Conservation (phyloP, 1,140 invertebrate species). For the Drosophila paulistorum region DNA sequence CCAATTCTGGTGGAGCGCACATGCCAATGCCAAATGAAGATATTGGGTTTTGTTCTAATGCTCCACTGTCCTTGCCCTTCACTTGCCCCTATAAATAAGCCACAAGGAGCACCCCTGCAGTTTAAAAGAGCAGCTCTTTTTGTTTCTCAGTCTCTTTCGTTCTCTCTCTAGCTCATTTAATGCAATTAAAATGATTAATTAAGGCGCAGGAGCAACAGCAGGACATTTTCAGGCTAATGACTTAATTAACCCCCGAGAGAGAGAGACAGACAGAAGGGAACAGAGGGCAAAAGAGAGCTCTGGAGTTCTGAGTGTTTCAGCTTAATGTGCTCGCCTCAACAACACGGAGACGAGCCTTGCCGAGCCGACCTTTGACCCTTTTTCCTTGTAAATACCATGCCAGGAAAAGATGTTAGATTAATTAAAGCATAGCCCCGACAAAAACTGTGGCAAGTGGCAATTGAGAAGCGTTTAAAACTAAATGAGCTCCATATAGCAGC, state of each 20-base stretch:
- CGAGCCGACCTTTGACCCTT: slow-evolving; percentile 68
- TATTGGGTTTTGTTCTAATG: neutral
- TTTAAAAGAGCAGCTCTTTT: slow-evolving; percentile 18
- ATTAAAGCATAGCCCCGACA: slow-evolving; percentile 65
- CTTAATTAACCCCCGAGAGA: slow-evolving; percentile 64
- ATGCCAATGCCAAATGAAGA: slow-evolving; percentile 51
- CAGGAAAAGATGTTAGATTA: slow-evolving; percentile 63
- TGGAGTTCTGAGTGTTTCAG: slow-evolving; percentile 55
- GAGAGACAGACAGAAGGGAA: neutral
- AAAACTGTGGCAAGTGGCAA: slow-evolving; percentile 69
- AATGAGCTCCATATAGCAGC: slow-evolving; percentile 46
- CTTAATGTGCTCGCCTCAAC: slow-evolving; percentile 74
- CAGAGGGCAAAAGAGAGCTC: neutral
- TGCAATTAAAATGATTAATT: slow-evolving; percentile 80
- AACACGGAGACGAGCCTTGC: slow-evolving; percentile 1
- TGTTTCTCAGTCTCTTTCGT: slow-evolving; percentile 26
- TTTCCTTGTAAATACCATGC: slow-evolving; percentile 57
- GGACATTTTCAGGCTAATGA: slow-evolving; percentile 76
- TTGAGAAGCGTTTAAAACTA: slow-evolving; percentile 32
- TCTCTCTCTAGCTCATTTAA: slow-evolving; percentile 5
- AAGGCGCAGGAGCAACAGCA: slow-evolving; percentile 61
- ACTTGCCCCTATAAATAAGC: slow-evolving; percentile 66
- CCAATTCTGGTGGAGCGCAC: slow-evolving; percentile 49
- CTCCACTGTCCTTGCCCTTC: slow-evolving; percentile 29
- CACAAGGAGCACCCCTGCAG: slow-evolving; percentile 34